Base-by-base conservation (phyloP, 2,113 vertebrate species). In the Rhombomys opimus region DNA sequence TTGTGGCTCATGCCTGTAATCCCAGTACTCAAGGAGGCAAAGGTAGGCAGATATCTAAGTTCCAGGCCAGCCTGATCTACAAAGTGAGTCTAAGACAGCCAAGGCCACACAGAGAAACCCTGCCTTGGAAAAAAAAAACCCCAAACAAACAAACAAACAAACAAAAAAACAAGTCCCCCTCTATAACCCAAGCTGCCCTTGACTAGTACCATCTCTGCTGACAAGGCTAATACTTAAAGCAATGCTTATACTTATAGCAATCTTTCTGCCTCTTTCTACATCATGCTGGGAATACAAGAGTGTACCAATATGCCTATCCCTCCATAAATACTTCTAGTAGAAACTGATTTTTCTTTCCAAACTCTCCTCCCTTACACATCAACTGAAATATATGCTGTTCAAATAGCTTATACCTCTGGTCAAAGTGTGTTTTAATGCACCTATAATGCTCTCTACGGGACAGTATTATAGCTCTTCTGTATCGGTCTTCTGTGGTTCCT, bases 331-430 rank as follows among this genome's bases (percentile, higher is more conserved):
- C 7, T 54, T 91, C 59, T 87, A 89, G 67, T 8, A 80, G 41
- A 87, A 84, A 80, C 10, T 87, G 32, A 14, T 5, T 91, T 88
- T 96, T 90, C 87, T 84, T 84, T 93, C 72, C 82, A 73, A 91
- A 35, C 81, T 61, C 77, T 96, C 63, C 54, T 20, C 70, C 23
- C 65, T 65, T 75, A 61, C 13, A 41, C n/a, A 77, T 67, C 50
- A 67, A 89, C 22, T 23, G 35, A 80, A 94, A 89, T 32, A 88
- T 52, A 20, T 93, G 82, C 18, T 93, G 5, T 61, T 90, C 35
- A 84, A 92, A 92, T n/a, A 91, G 52, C 17, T 50, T 89, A 2
- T 32, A 84, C 93, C 61, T n/a, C 52, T 86, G 10, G 72, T 72
- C 52, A 88, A 46, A 54, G 12, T 77, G 22, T 87, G 41, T 65